Base-by-base conservation (phyloP, 2,797 vertebrate genomes). In the Hybognathus amarus region DNA sequence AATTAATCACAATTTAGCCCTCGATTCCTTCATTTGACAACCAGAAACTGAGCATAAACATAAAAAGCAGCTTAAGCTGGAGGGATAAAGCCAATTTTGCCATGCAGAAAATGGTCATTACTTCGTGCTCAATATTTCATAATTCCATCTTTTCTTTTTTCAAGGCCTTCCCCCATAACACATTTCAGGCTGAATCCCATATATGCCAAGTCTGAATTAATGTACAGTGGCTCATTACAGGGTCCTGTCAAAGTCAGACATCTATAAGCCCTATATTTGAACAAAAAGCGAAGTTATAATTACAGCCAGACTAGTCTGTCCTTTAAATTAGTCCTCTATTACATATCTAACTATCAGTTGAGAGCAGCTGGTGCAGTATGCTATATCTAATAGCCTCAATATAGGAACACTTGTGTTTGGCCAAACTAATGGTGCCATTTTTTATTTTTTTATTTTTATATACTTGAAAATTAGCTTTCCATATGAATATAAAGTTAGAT, bases 111-210 rank as follows among this genome's bases (percentile, higher is more conserved):
- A 85, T 83, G 77, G 81, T 61, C 81, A 83, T 84, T 90, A 84
- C 82, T 47, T 77, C 75, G 66, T 84, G 63, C 85, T 90, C 80
- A 88, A 88, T 89, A 89, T 85, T 89, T 89, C 68, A 89, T 85
- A 77, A 83, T 85, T 86, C 83, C 79, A 85, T 87, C 54, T 83
- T 80, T 83, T 80, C 59, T 80, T 73, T 38, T 74, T 52, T 79
- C 70, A 24, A 38, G 78, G n/a, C 50, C 61, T 40, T 61, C 22
- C 7, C 40, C 45, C 61, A 67, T 89, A 82, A 82, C 67, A 88
- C 75, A 87, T 85, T 80, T 78, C 74, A 79, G 56, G 18, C 22
- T 67, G 45, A 61, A 85, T 81, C 77, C 77, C 76, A 75, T 82
- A 85, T 87, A 82, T 82, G 81, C 59, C 87, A 86, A 68, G 54